Evolutionary conservation across 2,888 invertebrate species (phyloP).

Genomic region (Tenthredo mesomela): DNA sequence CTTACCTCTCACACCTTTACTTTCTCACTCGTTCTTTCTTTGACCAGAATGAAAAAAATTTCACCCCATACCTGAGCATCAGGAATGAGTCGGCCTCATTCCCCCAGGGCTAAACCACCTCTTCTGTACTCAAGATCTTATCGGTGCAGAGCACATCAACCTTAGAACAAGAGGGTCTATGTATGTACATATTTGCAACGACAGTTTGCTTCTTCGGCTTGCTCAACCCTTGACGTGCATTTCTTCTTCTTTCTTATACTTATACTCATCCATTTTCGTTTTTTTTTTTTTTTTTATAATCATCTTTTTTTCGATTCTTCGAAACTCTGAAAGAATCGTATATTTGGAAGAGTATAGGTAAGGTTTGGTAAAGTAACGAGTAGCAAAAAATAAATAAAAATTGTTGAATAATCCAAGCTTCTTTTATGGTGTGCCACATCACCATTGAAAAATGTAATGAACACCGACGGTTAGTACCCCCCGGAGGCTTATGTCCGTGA

Average conservation of each 20-base stretch:
- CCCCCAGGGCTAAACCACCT: background rate
- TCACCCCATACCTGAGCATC: background rate
- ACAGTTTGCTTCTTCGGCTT: constrained; percentile 11
- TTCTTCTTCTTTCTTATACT: background rate
- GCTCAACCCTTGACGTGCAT: background rate
- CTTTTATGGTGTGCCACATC: background rate
- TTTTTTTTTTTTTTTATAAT: background rate
- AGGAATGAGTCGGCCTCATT: constrained; percentile 35
- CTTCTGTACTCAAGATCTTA: constrained; percentile 38
- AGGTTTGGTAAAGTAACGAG: no score
- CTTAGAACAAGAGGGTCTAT: constrained; percentile 6
- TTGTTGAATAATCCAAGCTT: background rate
- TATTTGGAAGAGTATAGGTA: no score
- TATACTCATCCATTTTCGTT: background rate
- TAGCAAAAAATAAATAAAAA: no score
- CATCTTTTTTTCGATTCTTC: background rate
- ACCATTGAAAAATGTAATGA: background rate
- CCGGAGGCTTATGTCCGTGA: background rate
- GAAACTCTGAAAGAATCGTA: background rate
- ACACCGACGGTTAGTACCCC: background rate
- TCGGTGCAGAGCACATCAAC: constrained; percentile 24
- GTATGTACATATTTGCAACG: constrained; percentile 23
- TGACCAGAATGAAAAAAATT: background rate
- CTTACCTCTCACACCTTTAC: background rate
- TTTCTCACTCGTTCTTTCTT: background rate